Evolutionary conservation across 2,113 vertebrate species (phyloP).

Genomic region (Salvelinus fontinalis): DNA sequence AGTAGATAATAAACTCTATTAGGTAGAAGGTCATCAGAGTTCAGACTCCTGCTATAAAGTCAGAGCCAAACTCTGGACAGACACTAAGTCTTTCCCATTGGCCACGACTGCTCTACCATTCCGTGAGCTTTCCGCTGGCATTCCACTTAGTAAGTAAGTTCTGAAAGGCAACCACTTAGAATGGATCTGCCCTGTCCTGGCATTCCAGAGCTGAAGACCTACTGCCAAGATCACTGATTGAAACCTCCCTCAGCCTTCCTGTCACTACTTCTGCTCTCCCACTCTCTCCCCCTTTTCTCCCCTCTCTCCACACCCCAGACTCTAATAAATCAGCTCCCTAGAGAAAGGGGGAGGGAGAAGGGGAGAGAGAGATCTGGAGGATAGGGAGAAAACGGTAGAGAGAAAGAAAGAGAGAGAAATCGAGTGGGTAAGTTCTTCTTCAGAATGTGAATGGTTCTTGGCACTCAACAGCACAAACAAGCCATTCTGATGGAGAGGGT

Average conservation of each 20-base stretch:
- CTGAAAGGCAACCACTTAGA: slow-evolving; percentile 46
- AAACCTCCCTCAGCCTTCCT: slow-evolving; percentile 41
- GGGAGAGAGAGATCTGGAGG: slow-evolving; percentile 26
- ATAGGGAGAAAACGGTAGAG: slow-evolving; percentile 23
- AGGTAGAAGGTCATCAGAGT: slow-evolving; percentile 38
- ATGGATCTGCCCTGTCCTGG: slow-evolving; percentile 28
- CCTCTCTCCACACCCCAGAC: slow-evolving; percentile 10
- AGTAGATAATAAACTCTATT: slow-evolving; percentile 33
- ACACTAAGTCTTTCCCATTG: no score
- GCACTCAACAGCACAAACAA: slow-evolving; percentile 49
- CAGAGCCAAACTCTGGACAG: background rate
- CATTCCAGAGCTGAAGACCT: slow-evolving; percentile 48
- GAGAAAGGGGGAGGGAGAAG: slow-evolving; percentile 19
- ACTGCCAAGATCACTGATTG: slow-evolving; percentile 57
- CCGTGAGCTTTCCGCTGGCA: slow-evolving; percentile 4
- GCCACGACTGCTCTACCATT: no score
- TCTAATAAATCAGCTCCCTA: slow-evolving; percentile 5
- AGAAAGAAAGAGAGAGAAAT: slow-evolving; percentile 23
- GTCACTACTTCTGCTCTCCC: background rate
- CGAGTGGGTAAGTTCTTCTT: slow-evolving; percentile 48
- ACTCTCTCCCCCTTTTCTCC: background rate
- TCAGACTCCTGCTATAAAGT: slow-evolving; percentile 29
- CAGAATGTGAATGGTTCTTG: slow-evolving; percentile 58
- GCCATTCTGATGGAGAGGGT: slow-evolving; percentile 52
- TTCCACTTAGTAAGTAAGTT: slow-evolving; percentile 44